These are phyloP conservation scores for Eriosoma lanigerum DNA, from an alignment of 1,140 invertebrate genomes.

Conservation along the genomic window DNA sequence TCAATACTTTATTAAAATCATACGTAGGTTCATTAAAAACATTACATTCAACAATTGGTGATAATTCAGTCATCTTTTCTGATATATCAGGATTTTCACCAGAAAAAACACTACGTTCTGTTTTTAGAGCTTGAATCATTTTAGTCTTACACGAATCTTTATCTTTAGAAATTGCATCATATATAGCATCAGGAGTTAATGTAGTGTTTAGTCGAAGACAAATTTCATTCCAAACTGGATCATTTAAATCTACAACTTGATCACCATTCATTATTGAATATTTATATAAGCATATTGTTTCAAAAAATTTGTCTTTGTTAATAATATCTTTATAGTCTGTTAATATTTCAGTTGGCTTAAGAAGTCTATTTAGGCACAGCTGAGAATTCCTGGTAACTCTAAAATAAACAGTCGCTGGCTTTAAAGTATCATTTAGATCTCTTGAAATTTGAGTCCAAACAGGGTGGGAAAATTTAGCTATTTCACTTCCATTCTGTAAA, in stretches of 20 bases:
- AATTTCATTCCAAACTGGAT: constrained; percentile 47
- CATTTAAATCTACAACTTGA: constrained; percentile 21
- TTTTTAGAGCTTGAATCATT: constrained; percentile 48
- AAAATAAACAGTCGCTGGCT: constrained; percentile 45
- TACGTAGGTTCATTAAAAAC: neutral
- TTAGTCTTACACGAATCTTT: constrained; percentile 34
- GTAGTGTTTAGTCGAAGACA: constrained; percentile 27
- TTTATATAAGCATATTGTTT: constrained; percentile 48
- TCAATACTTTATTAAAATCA: constrained; percentile 20
- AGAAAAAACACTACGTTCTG: constrained; percentile 36
- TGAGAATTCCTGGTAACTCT: constrained; percentile 45
- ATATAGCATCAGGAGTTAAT: constrained; percentile 30
- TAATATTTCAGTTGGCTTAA: constrained; percentile 10
- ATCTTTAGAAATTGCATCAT: neutral
- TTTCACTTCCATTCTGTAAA: constrained; percentile 32
- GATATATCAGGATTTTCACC: constrained; percentile 25
- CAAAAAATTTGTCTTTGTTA: constrained; percentile 26
- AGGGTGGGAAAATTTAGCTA: constrained; percentile 47
- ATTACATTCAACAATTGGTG: constrained; percentile 40
- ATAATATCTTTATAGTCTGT: constrained; percentile 2
- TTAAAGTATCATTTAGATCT: constrained; percentile 32
- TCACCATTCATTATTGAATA: constrained; percentile 46
- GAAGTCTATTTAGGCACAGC: constrained; percentile 32
- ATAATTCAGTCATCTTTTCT: constrained; percentile 29
- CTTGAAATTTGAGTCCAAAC: constrained; percentile 48